Percentiles rank a stretch among this genome's conserved stretches.
Evolutionary conservation across 2,797 vertebrate genomes (phyloP).

Genomic region (Lutjanus campechanus): DNA sequence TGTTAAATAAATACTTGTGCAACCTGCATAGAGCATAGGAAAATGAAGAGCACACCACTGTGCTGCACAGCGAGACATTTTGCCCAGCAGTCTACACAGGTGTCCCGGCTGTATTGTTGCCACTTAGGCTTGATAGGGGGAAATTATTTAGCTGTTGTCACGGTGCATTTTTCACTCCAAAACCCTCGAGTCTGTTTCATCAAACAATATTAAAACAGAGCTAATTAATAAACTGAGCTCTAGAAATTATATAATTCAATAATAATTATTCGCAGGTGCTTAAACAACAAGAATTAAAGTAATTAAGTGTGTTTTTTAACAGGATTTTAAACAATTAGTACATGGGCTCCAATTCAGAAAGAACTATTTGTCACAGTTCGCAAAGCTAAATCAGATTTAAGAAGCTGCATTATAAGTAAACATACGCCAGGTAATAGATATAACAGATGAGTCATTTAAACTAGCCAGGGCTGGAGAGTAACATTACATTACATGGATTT

Average conservation of each 20-base stretch:
- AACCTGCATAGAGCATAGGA: background rate
- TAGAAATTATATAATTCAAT: background rate
- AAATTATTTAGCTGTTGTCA: slow-evolving; percentile 32
- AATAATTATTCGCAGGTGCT: background rate
- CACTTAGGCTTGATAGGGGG: slow-evolving; percentile 40
- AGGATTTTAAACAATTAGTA: background rate
- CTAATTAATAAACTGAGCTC: background rate
- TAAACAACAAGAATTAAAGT: background rate
- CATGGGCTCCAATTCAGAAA: background rate
- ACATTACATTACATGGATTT: too few relatives aligned
- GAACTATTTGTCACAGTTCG: background rate
- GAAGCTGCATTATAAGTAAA: background rate
- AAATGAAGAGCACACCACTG: background rate
- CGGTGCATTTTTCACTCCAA: slow-evolving; percentile 34
- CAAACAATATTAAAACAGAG: slow-evolving; percentile 16
- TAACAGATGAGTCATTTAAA: background rate
- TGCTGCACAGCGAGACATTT: slow-evolving; percentile 18
- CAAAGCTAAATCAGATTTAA: background rate
- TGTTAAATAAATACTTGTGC: background rate
- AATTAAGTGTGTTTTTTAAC: background rate
- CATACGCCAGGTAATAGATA: background rate
- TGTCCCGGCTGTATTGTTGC: slow-evolving; percentile 43
- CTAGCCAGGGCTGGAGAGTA: too few relatives aligned
- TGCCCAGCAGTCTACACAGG: slow-evolving; percentile 19
- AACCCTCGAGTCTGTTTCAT: slow-evolving; percentile 16